Evolutionary conservation across 2,113 vertebrate species (phyloP).

Genomic region (Pantherophis guttatus): DNA sequence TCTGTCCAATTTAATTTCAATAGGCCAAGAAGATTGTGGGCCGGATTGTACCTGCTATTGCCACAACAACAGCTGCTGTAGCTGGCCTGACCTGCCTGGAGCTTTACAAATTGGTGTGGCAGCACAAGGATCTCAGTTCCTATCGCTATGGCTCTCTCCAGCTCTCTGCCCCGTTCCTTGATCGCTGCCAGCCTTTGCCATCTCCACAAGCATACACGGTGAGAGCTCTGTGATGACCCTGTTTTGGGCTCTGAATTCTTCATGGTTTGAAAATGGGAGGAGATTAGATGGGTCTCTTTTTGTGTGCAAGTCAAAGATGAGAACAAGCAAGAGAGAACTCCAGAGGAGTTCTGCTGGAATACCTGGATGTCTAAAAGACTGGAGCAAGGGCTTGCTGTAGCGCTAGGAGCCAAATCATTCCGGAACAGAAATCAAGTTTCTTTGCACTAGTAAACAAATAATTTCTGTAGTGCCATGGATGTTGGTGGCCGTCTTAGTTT

Average conservation of each 20-base stretch:
- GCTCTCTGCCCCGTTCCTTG: slow-evolving; percentile 65
- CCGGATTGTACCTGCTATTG: slow-evolving; percentile 84
- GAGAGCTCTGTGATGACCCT: neutral
- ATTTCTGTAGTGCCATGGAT: neutral
- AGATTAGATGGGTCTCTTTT: neutral
- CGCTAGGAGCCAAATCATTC: neutral
- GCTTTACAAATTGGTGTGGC: slow-evolving; percentile 81
- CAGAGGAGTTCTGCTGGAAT: neutral
- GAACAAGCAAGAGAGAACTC: neutral
- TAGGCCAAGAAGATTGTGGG: slow-evolving; percentile 85
- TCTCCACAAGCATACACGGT: slow-evolving; percentile 61
- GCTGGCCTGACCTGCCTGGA: slow-evolving; percentile 85
- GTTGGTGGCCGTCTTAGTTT: neutral
- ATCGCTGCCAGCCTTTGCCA: slow-evolving; percentile 44
- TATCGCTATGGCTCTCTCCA: slow-evolving; percentile 73
- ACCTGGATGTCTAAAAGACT: neutral
- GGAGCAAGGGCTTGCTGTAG: neutral
- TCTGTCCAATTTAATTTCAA: slow-evolving; percentile 14
- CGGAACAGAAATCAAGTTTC: neutral
- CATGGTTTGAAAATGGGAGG: neutral
- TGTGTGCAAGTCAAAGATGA: neutral
- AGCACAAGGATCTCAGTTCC: slow-evolving; percentile 55
- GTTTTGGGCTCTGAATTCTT: neutral
- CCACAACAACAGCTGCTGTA: slow-evolving; percentile 82
- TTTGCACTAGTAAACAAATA: too few species aligned